Base-by-base conservation (phyloP, 2,797 vertebrate genomes). In the Steatocranus sp. region DNA sequence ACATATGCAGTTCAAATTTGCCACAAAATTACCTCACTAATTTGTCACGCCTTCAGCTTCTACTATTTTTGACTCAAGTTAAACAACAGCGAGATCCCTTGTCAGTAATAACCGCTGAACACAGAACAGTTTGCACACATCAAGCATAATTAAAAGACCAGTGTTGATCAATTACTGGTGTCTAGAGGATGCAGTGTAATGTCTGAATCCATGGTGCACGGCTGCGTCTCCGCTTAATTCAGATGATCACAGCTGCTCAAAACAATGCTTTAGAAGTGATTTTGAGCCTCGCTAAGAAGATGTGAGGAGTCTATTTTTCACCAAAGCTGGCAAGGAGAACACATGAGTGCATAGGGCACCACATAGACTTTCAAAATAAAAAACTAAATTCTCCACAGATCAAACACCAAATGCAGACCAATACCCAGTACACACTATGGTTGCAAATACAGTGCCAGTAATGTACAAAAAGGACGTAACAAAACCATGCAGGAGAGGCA, bases 71-170 rank as follows among this genome's bases (percentile, higher is more conserved):
- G 63, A 43, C 14, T 43, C 36, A 7, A 7, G 36, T 43, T 43
- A 43, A 68, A 41, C 20, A 68, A 25, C 36, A 68, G 36, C 36
- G 8, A 43, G 20, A 41, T 41, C 61, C 20, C n/a, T 41, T 15
- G 61, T 66, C 20, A 25, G 12, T 41, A 66, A 23, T 41, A 66
- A 66, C n/a, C 1, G 8, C 61, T 66, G 36, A 66, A 66, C 61
- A 41, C 34, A 66, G 34, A 38, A 66, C 61, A 25, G 34, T 66
- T 41, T 66, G 61, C 36, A 66, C 36, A 66, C 36, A 66, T 20
- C 61, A 66, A 41, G 61, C 61, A 66, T 66, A 66, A 66, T 66
- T 66, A 41, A 66, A 66, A 66, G 61, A 66, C 36, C 20, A 41
- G 20, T 66, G n/a, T 41, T 38, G 61, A 66, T 41, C 20, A 41